A percentile compares a stretch with the other conserved stretches of the same genome.
phyloP scores from a whole-genome alignment of 2,113 vertebrate genomes.

The Mellivora capensis region DNA sequence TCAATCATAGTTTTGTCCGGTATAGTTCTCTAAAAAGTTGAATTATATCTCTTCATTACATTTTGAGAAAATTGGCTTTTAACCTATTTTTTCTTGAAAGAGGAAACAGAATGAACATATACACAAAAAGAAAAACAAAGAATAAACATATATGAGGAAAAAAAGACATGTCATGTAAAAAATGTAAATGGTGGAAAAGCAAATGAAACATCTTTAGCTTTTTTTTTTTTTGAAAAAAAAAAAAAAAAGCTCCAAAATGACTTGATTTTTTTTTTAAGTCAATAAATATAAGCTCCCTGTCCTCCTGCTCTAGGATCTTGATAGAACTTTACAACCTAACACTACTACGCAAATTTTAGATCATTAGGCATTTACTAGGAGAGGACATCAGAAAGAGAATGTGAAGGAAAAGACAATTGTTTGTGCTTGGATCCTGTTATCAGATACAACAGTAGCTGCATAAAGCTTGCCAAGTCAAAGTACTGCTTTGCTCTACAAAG shows the following conservation, averaged over 20 bases:
- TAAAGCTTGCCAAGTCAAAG: not conserved
- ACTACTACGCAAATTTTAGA: not conserved
- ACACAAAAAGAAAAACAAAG: not conserved
- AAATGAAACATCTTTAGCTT: not conserved
- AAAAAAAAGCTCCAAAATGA: not conserved
- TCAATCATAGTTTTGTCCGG: not conserved
- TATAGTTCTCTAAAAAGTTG: not conserved
- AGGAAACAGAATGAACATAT: not conserved
- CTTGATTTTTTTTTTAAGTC: not conserved
- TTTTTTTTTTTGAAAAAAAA: too few relatives aligned
- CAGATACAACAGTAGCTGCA: rapidly evolving
- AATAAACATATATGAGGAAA: not conserved
- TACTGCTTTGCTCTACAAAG: conserved; percentile 74
- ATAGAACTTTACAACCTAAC: not conserved
- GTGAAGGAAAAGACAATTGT: not conserved
- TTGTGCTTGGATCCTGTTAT: not conserved
- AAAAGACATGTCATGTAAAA: not conserved
- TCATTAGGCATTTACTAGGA: not conserved
- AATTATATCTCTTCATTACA: not conserved
- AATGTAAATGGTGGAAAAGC: not conserved
- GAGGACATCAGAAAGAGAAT: not conserved
- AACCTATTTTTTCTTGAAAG: not conserved
- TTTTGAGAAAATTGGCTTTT: not conserved
- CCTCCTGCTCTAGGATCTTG: not conserved
- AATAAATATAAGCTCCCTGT: not conserved